Evolutionary conservation across 2,797 vertebrate genomes (phyloP).

Genomic region (Simalia tracyae): DNA sequence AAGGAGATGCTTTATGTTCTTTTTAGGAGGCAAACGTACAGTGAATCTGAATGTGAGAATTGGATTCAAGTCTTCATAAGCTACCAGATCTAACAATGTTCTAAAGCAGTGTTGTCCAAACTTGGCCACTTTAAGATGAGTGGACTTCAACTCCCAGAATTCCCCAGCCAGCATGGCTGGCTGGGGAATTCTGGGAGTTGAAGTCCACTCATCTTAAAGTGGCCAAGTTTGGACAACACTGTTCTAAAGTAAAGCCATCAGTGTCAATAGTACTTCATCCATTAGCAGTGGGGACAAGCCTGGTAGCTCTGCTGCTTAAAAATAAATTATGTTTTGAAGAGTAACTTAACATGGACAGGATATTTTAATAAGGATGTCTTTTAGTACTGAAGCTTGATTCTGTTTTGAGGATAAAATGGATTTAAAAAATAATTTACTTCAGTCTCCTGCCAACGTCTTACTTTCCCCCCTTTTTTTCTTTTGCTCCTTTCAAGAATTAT

Average conservation of each 20-base stretch:
- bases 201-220: too few species aligned
- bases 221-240: too few species aligned
- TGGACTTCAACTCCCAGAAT: too few species aligned
- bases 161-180: too few species aligned
- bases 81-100: not conserved
- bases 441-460: slow-evolving; percentile 21
- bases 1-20: not conserved
- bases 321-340: slow-evolving; percentile 29
- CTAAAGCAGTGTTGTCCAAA: not conserved
- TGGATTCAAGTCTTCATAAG: not conserved
- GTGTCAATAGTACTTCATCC: not conserved
- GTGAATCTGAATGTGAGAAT: not conserved
- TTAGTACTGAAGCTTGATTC: not conserved
- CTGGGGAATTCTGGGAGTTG: too few species aligned
- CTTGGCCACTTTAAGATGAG: too few species aligned
- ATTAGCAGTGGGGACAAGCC: slow-evolving; percentile 39
- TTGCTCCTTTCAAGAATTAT: slow-evolving; percentile 30
- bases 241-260: not conserved
- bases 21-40: not conserved
- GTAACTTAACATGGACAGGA: not conserved
- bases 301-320: slow-evolving; percentile 1
- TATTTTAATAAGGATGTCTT: slow-evolving; percentile 14
- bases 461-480: not conserved
- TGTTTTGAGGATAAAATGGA: not conserved
- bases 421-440: slow-evolving; percentile 13